Evolutionary conservation across 2,113 vertebrate genomes (phyloP), one percentile per base, ranked within the genome.

Genomic region (Scartelaos histophorus): DNA sequence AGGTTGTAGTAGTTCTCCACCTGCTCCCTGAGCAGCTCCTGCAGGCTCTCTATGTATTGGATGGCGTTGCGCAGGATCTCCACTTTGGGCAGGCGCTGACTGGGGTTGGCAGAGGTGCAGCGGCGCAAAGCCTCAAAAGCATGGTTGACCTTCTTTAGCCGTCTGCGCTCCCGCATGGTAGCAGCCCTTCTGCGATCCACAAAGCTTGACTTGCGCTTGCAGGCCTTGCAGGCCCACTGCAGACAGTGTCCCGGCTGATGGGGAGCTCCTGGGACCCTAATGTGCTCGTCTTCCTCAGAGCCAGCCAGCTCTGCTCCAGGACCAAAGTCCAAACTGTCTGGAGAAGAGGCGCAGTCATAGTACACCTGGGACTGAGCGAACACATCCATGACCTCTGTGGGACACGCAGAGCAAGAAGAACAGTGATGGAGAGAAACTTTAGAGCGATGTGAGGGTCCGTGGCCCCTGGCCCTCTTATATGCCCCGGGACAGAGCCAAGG

Each of bases 1-100:
- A 96, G 93, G 85, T 92, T 83, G 75, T 97, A 98, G 90, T 95
- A 97, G 88, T 90, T 95, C 70, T 98, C 95, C 90, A 98, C 97
- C 88, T 97, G 97, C 74, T 97, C 96, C 3, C 94, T 88, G 29
- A 99, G 94, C 75, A 98, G 92, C 0, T 97, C 96, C 93, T 99
- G 98, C 43, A 99, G 94, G 83, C 95, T 96, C 81, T 98, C 96
- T 11, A 99, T 99, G 92, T 98, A 97, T 49, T 96, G 94, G 91
- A 99, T 99, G 89, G 98, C 98, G 1, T 97, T 97, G 75, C 98
- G 92, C 87, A 99, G 95, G 89, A 99, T 99, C 92, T 99, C 97
- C 82, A 99, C 98, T 89, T 99, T 99, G 76, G 98, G 96, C 57
- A 99, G 95, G 24, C 98, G 93, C 85, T 99, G 98, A 90, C 94